Conservation (phyloP, 2,797 vertebrate species). For the Amblyopsis hoosieri region DNA sequence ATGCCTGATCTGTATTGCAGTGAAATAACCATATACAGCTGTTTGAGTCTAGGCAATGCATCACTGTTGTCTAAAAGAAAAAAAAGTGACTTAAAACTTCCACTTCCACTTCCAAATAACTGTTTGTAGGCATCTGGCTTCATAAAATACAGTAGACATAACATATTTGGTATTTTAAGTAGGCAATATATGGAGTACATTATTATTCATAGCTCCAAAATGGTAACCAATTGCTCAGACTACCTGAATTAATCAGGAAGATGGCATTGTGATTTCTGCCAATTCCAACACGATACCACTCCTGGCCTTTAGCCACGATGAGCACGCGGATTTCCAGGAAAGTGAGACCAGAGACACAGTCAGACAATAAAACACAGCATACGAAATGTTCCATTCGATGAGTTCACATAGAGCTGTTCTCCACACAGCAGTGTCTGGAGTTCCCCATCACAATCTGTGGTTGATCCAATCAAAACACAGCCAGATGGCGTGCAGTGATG, state of each 20-base stretch:
- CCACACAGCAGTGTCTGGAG: conserved; percentile 43
- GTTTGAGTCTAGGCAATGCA: not conserved
- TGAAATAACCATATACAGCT: conserved; percentile 2
- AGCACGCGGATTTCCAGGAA: conserved; percentile 37
- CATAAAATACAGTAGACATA: not conserved
- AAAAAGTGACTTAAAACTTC: not conserved
- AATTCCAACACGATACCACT: conserved; percentile 10
- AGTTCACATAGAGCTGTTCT: conserved; percentile 49
- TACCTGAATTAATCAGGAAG: conserved; percentile 1
- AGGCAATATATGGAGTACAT: not conserved
- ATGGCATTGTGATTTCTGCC: conserved; percentile 12
- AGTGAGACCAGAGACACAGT: conserved; percentile 43
- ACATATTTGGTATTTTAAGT: not conserved
- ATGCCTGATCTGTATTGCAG: not conserved
- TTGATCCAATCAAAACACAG: conserved; percentile 66
- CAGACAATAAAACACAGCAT: conserved; percentile 54
- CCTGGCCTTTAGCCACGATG: conserved; percentile 7
- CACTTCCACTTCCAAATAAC: not conserved
- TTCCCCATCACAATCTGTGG: conserved; percentile 43
- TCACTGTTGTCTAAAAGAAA: conserved; percentile 5
- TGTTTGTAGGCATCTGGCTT: not conserved
- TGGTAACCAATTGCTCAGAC: not conserved
- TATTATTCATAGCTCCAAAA: not conserved
- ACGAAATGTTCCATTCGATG: conserved; percentile 30
- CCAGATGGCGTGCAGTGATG: conserved; percentile 52